Base-by-base conservation (phyloP, 2,888 invertebrate species). In the Cheilosia variabilis region DNA sequence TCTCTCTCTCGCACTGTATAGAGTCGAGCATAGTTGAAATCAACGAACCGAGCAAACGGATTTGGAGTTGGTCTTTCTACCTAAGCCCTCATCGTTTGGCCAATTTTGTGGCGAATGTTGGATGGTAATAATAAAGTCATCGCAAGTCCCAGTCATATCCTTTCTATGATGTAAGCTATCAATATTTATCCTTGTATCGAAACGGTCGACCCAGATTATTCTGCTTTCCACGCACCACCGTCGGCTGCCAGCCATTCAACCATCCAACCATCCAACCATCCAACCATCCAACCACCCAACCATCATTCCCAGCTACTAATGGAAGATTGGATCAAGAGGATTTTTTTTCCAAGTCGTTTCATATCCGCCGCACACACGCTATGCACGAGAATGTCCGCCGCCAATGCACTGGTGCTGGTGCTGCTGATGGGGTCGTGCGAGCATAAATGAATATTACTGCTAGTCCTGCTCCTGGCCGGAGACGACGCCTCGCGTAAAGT, bases 81-180 rank as follows among this genome's bases (percentile, higher is more conserved):
- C 55, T 58, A 71, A 71, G 71, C 66, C 60, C 53, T 62, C 68
- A 62, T 71, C 66, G 72, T 77, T 81, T 81, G 81, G 76, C 76
- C 77, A 81, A 86, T 86, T 80, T 81, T 86, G 86, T 77, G 86
- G 81, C 81, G 62, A 86, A 86, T 81, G 86, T 81, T 86, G 77
- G 76, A 77, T 86, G 86, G 76, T 86, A 80, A 86, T 86, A 86
- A 86, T 86, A 86, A 86, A 86, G 86, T 81, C 86, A 81, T 86
- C 81, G 68, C 86, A 57, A 86, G 86, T 72, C 81, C 77, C 24
- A 63, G 68, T 86, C 76, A 81, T 86, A 86, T 86, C 86, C 76
- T 72, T 81, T 86, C 86, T 72, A 72, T 86, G 81, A 81, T 86
- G 86, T 86, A 81, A 86, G 81, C 81, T 66, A 86, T 86, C 86